Evolutionary conservation across 1,140 invertebrate species (phyloP).

Genomic region (Ostrea edulis): DNA sequence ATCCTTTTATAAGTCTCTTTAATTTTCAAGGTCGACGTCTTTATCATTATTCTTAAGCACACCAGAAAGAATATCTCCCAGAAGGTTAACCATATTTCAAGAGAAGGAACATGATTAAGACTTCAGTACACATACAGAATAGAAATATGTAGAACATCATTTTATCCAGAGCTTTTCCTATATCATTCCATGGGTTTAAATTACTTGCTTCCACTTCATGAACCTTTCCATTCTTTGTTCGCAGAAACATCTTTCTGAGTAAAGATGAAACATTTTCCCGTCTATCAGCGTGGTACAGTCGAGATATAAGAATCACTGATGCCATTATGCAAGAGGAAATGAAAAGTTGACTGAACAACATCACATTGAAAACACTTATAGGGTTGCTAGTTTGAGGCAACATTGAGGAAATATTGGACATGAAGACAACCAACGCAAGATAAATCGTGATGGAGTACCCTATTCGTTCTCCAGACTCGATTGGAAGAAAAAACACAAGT

Average conservation of each 20-base stretch:
- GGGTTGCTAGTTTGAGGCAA: neutral
- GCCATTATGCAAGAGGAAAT: neutral
- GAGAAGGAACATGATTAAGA: neutral
- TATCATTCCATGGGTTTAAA: neutral
- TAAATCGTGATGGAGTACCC: neutral
- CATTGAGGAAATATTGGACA: constrained; percentile 21
- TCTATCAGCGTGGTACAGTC: neutral
- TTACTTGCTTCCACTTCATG: neutral
- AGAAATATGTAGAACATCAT: neutral
- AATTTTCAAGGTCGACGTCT: no score
- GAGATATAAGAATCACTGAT: neutral
- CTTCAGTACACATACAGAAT: neutral
- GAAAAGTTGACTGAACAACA: neutral
- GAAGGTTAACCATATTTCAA: neutral
- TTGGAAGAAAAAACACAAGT: neutral
- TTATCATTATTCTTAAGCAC: no score
- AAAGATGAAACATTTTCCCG: neutral
- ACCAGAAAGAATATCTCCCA: neutral
- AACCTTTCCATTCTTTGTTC: neutral
- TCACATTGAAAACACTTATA: neutral
- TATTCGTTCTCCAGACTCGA: constrained; percentile 6
- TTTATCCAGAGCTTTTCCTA: neutral
- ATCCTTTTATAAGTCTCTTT: no score
- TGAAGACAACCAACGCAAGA: neutral
- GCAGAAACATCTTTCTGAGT: neutral